Evolutionary conservation across 92 coral and sea anemone species (phyloP).

Genomic region (Isaurus tuberculatus): DNA sequence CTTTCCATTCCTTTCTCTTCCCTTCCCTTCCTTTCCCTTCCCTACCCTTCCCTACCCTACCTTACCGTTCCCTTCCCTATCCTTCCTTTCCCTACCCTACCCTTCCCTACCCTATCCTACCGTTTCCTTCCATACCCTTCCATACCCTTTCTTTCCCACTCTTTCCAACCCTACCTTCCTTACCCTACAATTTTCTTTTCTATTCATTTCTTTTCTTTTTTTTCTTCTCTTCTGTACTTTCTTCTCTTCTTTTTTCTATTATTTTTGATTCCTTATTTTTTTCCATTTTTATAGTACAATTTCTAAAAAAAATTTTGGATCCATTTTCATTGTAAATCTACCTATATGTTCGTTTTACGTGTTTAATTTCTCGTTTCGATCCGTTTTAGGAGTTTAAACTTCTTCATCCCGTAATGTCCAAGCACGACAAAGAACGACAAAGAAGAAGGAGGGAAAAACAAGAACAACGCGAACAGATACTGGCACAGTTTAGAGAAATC

Average conservation of each 20-base stretch:
- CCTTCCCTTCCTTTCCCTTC: no score
- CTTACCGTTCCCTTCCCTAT: no score
- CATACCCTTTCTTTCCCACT: no score
- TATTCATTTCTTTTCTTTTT: neutral
- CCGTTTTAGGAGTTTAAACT: slow-evolving; percentile 75
- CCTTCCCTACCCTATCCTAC: no score
- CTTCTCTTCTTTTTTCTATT: neutral
- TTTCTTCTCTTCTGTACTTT: neutral
- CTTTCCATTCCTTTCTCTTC: no score
- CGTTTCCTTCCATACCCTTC: no score
- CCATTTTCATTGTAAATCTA: neutral
- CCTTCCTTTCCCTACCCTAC: no score
- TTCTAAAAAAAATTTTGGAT: no score
- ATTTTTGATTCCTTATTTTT: neutral
- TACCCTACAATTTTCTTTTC: neutral
- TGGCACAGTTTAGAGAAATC: slow-evolving; percentile 88
- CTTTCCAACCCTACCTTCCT: no score
- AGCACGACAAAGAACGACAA: slow-evolving; percentile 81
- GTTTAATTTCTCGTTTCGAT: neutral
- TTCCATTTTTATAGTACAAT: no score
- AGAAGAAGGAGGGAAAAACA: slow-evolving; percentile 63
- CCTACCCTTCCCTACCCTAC: no score
- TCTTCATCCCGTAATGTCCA: slow-evolving; percentile 90
- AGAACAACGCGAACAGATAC: slow-evolving; percentile 56
- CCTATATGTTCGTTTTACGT: neutral